These are phyloP conservation scores for Cyclophora albipunctata DNA, from an alignment of 2,888 invertebrate genomes.

Conservation along the genomic window DNA sequence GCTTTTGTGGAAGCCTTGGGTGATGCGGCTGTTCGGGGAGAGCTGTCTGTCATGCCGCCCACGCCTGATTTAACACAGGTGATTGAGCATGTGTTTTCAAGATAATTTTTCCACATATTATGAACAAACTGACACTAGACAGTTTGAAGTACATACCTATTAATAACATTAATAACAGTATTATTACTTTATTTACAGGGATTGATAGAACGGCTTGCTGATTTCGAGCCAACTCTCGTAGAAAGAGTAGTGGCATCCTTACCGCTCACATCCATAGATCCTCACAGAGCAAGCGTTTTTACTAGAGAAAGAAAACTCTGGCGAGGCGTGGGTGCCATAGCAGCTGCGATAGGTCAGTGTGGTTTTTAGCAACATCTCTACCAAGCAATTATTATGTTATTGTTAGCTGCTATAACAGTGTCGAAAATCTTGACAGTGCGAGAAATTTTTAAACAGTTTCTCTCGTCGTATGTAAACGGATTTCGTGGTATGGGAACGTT, in stretches of 20 bases:
- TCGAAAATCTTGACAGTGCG: background rate
- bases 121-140: too few relatives aligned
- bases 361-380: background rate
- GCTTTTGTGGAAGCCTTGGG: conserved; percentile 78
- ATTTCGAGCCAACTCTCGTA: conserved; percentile 78
- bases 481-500: too few relatives aligned
- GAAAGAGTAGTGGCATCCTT: conserved; percentile 79
- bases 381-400: background rate
- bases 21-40: conserved; percentile 78
- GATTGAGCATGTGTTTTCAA: background rate
- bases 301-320: conserved; percentile 50
- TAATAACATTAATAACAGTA: too few relatives aligned
- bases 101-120: background rate
- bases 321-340: conserved; percentile 62
- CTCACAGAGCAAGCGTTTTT: conserved; percentile 62
- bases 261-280: conserved; percentile 58
- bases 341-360: conserved; percentile 51
- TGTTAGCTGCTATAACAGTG: background rate
- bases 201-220: conserved; percentile 78
- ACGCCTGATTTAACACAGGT: conserved; percentile 76
- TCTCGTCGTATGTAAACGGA: too few relatives aligned
- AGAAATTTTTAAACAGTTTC: too few relatives aligned
- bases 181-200: conserved; percentile 41
- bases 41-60: conserved; percentile 73
- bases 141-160: too few relatives aligned